Evolutionary conservation across 1,140 invertebrate genomes (phyloP), one percentile per base, ranked within the genome.

Genomic region (Hyles euphorbiae): DNA sequence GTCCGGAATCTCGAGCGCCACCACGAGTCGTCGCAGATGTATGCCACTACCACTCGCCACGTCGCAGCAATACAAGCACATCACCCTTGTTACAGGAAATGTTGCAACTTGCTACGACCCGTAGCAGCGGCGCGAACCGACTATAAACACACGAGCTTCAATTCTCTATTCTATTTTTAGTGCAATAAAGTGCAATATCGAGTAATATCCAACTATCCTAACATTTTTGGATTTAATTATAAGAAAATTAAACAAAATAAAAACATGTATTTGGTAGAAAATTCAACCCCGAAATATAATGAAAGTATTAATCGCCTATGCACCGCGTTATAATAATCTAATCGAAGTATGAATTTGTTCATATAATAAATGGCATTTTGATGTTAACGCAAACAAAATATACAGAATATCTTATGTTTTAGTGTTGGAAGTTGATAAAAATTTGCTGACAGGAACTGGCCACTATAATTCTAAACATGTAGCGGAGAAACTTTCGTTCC

Each of bases 171-270:
- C 66, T 77, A 72, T 59, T 59, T 59, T 68, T 70, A 64, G 74
- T 72, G 68, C 68, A 70, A 59, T 71, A 67, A 67, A 64, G 74
- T 77, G 74, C 72, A 68, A 60, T 67, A 70, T 67, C 60, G 61
- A 61, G 12, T 56, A 56, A 56, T 70, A 74, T 58, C 63, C 61
- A 72, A 72, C 68, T 70, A 72, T 66, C 56, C 60, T 62, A 70
- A 58, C 68, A 67, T 60, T 70, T 65, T 70, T 67, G 67, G 62
- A 70, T 72, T 70, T 53, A 55, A 44, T 32, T 4, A 34, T 43
- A n/a, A 10, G 46, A 34, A 56, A 48, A 34, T 34, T 47, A 11
- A 47, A 47, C 32, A 48, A 44, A 5, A 44, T 11, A 43, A 1
- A 11, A 22, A 45, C 12, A 44, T 22, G 11, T 45, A 6, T 11